phyloP scores from a whole-genome alignment of 2,888 invertebrate genomes.

The Hipparchia sbordonii region DNA sequence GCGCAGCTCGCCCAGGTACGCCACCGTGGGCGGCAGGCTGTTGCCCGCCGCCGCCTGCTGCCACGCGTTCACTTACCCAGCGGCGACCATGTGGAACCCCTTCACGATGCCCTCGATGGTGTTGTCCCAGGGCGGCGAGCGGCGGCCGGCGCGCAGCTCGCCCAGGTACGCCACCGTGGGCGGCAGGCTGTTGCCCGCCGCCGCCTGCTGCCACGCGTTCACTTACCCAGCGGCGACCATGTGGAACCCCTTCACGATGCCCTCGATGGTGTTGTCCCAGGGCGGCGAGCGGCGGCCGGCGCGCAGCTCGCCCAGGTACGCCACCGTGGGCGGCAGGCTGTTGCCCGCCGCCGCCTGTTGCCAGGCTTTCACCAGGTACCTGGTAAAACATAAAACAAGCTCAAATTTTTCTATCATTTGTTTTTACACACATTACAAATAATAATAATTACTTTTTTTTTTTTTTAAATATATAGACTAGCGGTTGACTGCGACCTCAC shows the following conservation, averaged over 20 bases:
- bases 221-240: constrained; percentile 84
- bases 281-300: constrained; percentile 61
- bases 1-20: constrained; percentile 80
- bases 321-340: constrained; percentile 86
- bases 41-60: constrained; percentile 85
- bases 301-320: constrained; percentile 80
- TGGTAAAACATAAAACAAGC: constrained; percentile 43
- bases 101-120: constrained; percentile 79
- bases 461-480: too few species aligned
- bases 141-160: constrained; percentile 51
- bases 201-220: constrained; percentile 88
- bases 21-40: constrained; percentile 86
- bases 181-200: constrained; percentile 83
- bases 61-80: constrained; percentile 75
- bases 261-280: constrained; percentile 75
- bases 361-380: constrained; percentile 91
- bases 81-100: constrained; percentile 85
- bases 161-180: constrained; percentile 88
- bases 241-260: constrained; percentile 83
- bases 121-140: constrained; percentile 71
- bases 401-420: not conserved
- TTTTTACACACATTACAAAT: too few species aligned
- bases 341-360: constrained; percentile 85
- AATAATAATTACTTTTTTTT: too few species aligned
- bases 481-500: too few species aligned